Conservation (phyloP, 2,113 vertebrate species). For the Oophaga pumilio region DNA sequence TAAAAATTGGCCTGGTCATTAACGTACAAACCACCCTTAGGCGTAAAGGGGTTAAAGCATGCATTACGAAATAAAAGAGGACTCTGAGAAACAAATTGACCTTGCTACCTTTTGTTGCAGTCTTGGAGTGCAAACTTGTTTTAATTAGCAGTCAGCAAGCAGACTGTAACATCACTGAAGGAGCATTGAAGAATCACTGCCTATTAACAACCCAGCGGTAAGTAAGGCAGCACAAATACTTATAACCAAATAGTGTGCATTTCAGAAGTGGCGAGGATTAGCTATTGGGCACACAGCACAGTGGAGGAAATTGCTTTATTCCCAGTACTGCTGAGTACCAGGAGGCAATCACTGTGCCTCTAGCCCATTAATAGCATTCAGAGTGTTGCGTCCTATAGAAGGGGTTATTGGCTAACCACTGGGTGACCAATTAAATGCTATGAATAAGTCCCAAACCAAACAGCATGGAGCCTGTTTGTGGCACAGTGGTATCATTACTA, state of each 20-base stretch:
- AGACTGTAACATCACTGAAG: conserved; percentile 84
- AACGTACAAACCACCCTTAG: no score
- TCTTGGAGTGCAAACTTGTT: conserved; percentile 80
- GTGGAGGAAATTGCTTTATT: conserved; percentile 89
- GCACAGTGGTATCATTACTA: conserved; percentile 87
- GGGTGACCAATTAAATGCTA: conserved; percentile 89
- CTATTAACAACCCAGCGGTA: conserved; percentile 87
- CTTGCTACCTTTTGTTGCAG: conserved; percentile 76
- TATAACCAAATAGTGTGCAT: conserved; percentile 88
- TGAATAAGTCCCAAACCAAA: conserved; percentile 87
- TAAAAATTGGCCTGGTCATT: no score
- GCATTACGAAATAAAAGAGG: conserved; percentile 72
- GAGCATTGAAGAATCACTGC: conserved; percentile 84
- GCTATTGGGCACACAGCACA: conserved; percentile 86
- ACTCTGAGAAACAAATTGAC: conserved; percentile 76
- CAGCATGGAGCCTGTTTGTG: conserved; percentile 86
- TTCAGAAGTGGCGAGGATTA: conserved; percentile 85
- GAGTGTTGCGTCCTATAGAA: conserved; percentile 84
- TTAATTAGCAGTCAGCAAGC: conserved; percentile 87
- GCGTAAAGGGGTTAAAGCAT: no score
- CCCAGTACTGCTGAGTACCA: conserved; percentile 85
- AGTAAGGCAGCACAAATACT: conserved; percentile 85
- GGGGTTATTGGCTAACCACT: conserved; percentile 89
- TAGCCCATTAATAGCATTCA: conserved; percentile 83
- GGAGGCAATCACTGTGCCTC: conserved; percentile 84